These are phyloP conservation scores for Sarcophaga variegata DNA, from an alignment of 2,888 invertebrate genomes.

Conservation along the genomic window DNA sequence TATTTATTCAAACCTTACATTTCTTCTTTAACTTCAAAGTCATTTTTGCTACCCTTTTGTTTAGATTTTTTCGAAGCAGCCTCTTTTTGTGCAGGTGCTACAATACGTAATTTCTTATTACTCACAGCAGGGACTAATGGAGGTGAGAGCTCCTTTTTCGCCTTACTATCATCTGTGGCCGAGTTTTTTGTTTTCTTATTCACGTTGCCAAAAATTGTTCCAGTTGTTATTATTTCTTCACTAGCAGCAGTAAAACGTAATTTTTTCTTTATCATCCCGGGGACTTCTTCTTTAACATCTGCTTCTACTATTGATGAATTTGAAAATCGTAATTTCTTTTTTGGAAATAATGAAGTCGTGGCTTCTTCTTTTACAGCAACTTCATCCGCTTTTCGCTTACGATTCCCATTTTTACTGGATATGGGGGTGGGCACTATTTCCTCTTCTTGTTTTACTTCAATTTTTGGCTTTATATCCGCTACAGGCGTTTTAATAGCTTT, in stretches of 20 bases:
- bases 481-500: constrained; percentile 71
- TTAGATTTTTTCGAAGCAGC: constrained; percentile 55
- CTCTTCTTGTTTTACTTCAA: constrained; percentile 67
- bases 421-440: constrained; percentile 48
- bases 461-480: constrained; percentile 71
- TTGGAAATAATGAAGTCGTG: neutral
- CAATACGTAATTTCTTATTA: constrained; percentile 74
- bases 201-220: neutral
- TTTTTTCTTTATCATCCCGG: constrained; percentile 58
- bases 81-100: constrained; percentile 52
- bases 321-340: constrained; percentile 50
- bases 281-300: constrained; percentile 43
- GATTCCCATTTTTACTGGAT: constrained; percentile 69
- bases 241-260: neutral
- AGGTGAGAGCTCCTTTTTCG: constrained; percentile 64
- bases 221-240: constrained; percentile 7
- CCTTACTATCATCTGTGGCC: constrained; percentile 11
- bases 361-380: constrained; percentile 31
- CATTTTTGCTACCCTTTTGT: constrained; percentile 57
- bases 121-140: constrained; percentile 43
- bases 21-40: constrained; percentile 72
- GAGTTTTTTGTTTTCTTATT: constrained; percentile 39
- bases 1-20: constrained; percentile 72
- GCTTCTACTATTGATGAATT: neutral
- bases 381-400: constrained; percentile 76